Evolutionary conservation across 2,113 vertebrate species (phyloP), one percentile per base, ranked within the genome.

Genomic region (Ovibos moschatus): DNA sequence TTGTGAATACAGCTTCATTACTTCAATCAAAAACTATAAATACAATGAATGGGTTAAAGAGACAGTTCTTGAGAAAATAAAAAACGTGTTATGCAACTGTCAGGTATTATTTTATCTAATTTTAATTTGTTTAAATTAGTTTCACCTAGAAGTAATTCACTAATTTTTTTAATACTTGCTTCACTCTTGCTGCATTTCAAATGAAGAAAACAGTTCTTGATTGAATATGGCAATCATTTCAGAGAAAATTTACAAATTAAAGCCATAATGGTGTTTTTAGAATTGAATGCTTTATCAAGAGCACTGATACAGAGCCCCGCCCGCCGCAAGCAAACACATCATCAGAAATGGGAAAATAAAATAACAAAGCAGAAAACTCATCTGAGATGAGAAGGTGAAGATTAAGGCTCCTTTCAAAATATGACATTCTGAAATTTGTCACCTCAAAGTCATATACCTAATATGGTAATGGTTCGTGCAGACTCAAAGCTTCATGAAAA

Each of bases 41-140:
- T 51, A 45, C 25, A 79, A 81, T 85, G 17, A 87, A 76, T n/a
- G 58, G 4, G n/a, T 51, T 60, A 7, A 91, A 87, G 36, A 64
- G n/a, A 13, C 40, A 94, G 45, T 94, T 86, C 50, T 30, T 83
- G 25, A 53, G 47, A 60, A 83, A 95, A 94, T 19, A 3, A 40
- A 62, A 58, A 45, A 84, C 53, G 19, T 28, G 6, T 30, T 60
- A 85, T 36, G 2, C 15, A 82, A 97, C 64, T 53, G 3, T 76
- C 85, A 79, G 28, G 4, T 64, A 87, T 85, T 86, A 94, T 89
- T 62, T 97, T 74, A 78, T 47, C 40, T 67, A 78, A 88, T 79
- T 62, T 94, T 89, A 89, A 86, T 81, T 81, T 85, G 33, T 53
- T 93, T 91, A 64, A 84, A 88, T 93, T 91, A 96, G 25, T 95